Evolutionary conservation across 2,797 vertebrate species (phyloP), one percentile per base, ranked within the genome.

Genomic region (Knipowitschia caucasica): DNA sequence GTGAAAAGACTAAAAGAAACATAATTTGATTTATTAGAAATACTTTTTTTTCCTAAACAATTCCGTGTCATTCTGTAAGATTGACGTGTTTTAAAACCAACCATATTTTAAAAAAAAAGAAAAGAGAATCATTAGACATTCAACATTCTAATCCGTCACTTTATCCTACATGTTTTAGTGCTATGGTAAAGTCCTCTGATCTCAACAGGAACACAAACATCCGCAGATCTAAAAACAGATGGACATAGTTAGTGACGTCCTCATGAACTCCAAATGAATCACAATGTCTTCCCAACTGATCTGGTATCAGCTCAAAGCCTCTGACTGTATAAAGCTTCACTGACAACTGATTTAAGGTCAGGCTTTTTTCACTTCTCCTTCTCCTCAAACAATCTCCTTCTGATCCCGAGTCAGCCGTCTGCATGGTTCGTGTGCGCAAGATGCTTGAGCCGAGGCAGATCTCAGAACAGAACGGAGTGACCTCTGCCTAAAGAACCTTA

Each of bases 401-500:
- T 72, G 75, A 75, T 56, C 34, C 14, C 25, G 0, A 4, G 56
- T 73, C 77, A 70, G 67, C 23, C 15, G 34, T 67, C 26, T 31
- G 50, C 0, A 4, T 12, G 23, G 27, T 59, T 63, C 33, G 35
- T 46, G 24, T 18, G 29, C 24, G 14, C 45, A 43, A 38, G 46
- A 61, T 42, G 50, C 14, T 17, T 61, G 54, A 61, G 59, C 56
- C 18, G 21, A 39, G 10, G 46, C 81, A 80, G 85, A 74, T 77
- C 79, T 62, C 61, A 70, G 79, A 77, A 72, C 84, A 80, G 82
- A 79, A 64, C 73, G 60, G 21, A 67, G 62, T 80, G 85, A 86
- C 87, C 87, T 89, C 75, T 88, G 78, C 80, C 80, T 77, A 82
- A 88, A 89, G 88, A 88, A 83, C 76, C 75, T 90, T 89, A 87